These are phyloP conservation scores for Cephus rjabovi DNA, from an alignment of 2,888 invertebrate genomes.

Conservation along the genomic window DNA sequence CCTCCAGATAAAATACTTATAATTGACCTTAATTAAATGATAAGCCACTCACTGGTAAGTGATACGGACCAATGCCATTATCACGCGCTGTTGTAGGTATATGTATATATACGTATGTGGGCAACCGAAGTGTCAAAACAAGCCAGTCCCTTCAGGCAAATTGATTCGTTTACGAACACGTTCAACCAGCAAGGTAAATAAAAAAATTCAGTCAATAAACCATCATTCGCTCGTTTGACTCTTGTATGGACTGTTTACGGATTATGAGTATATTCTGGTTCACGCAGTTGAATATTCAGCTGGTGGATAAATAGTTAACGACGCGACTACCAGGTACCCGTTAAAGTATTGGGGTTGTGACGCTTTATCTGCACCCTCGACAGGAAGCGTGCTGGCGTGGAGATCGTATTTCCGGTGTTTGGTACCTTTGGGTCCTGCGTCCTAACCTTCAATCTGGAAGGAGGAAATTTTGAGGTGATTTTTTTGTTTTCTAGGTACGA, in stretches of 20 bases:
- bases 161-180: background rate
- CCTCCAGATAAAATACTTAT: slow-evolving; percentile 5
- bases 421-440: background rate
- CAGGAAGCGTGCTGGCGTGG: background rate
- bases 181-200: background rate
- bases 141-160: background rate
- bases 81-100: background rate
- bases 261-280: background rate
- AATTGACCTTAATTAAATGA: slow-evolving; percentile 9
- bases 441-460: background rate
- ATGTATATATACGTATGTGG: background rate
- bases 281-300: background rate
- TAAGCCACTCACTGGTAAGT: background rate
- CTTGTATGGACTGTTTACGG: background rate
- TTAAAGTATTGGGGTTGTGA: background rate
- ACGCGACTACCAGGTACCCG: background rate
- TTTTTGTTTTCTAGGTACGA: background rate
- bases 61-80: background rate
- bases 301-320: background rate
- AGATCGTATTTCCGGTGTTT: background rate
- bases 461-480: background rate
- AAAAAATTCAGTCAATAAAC: background rate
- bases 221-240: background rate
- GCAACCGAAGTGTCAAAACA: background rate
- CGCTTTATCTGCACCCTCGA: background rate